These are phyloP conservation scores for Pseudomyrmex gracilis DNA, from an alignment of 1,140 invertebrate genomes.

Conservation along the genomic window DNA sequence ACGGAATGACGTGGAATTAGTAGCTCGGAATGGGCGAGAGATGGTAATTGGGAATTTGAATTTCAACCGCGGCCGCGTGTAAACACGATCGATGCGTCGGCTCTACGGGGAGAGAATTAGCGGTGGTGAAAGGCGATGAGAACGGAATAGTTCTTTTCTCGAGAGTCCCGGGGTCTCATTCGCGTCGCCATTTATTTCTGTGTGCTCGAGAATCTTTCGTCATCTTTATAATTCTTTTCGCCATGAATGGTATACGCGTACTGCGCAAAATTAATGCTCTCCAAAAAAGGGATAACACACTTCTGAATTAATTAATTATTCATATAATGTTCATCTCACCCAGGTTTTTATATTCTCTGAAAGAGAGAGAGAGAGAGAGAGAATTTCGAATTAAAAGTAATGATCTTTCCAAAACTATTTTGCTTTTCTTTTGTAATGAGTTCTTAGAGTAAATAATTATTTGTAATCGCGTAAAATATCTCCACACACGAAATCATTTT, in stretches of 20 bases:
- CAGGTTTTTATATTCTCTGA: neutral
- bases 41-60: conserved; percentile 63
- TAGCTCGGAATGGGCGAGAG: conserved; percentile 24
- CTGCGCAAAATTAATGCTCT: neutral
- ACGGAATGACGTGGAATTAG: conserved; percentile 70
- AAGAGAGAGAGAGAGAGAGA: no score
- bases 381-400: neutral
- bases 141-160: conserved; percentile 61
- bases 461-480: neutral
- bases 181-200: conserved; percentile 1
- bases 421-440: neutral
- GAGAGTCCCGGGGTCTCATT: conserved; percentile 37
- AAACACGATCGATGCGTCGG: conserved; percentile 59
- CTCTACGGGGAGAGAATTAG: conserved; percentile 39
- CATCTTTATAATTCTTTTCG: conserved; percentile 19
- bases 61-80: conserved; percentile 60
- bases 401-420: neutral
- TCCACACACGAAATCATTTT: neutral
- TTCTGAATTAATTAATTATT: conserved; percentile 13
- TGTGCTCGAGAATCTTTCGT: neutral
- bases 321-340: neutral
- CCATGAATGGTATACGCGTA: neutral
- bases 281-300: neutral
- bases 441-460: neutral
- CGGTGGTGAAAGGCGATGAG: conserved; percentile 66